Evolutionary conservation across 2,113 vertebrate genomes (phyloP).

Genomic region (Scomber japonicus): DNA sequence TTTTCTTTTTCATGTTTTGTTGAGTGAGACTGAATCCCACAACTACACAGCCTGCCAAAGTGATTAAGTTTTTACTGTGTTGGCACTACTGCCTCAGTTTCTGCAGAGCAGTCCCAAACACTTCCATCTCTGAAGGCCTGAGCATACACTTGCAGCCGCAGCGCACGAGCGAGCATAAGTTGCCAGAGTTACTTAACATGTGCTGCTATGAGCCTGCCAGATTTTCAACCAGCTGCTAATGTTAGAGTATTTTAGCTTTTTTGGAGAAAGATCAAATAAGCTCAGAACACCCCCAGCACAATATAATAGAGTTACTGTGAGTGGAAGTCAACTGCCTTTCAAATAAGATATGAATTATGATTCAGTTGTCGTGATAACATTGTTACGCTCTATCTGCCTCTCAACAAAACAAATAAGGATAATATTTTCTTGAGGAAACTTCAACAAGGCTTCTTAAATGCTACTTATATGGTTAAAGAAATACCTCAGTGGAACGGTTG

Average conservation of each 20-base stretch:
- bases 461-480: not conserved
- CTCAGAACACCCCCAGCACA: constrained; percentile 24
- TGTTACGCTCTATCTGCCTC: constrained; percentile 28
- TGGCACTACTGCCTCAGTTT: constrained; percentile 69
- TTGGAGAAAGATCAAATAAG: constrained; percentile 72
- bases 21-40: constrained; percentile 73
- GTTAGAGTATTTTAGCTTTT: constrained; percentile 70
- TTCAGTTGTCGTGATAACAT: constrained; percentile 36
- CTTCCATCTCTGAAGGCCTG: constrained; percentile 75
- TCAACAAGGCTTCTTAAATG: constrained; percentile 10
- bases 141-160: constrained; percentile 66
- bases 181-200: constrained; percentile 79
- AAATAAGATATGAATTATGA: constrained; percentile 27
- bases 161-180: constrained; percentile 72
- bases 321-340: constrained; percentile 40
- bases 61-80: constrained; percentile 75
- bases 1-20: constrained; percentile 77
- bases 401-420: constrained; percentile 44
- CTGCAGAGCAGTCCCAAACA: constrained; percentile 71
- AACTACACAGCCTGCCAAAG: constrained; percentile 75
- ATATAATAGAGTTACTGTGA: constrained; percentile 31
- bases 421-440: constrained; percentile 28
- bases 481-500: constrained; percentile 2
- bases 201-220: constrained; percentile 74
- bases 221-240: constrained; percentile 82